Conservation (phyloP, 2,797 vertebrate species). For the Melanotaenia trifasciata region DNA sequence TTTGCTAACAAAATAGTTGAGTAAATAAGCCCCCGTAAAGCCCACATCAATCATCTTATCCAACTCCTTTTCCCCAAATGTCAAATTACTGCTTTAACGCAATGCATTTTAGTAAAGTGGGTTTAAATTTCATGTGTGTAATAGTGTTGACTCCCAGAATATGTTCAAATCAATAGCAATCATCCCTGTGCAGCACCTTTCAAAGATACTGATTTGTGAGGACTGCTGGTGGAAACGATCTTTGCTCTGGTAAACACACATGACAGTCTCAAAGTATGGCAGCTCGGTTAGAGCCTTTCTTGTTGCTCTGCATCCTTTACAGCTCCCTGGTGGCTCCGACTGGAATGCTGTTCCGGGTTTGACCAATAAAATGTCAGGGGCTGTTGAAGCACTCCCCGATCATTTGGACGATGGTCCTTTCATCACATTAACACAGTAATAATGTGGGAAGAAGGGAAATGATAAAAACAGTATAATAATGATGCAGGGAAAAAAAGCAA, state of each 20-base stretch:
- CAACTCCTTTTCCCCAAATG: not conserved
- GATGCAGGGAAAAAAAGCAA: conserved; percentile 19
- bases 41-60: conserved; percentile 2
- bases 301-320: conserved; percentile 48
- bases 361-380: conserved; percentile 43
- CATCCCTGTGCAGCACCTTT: conserved; percentile 15
- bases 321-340: conserved; percentile 31
- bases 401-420: conserved; percentile 37
- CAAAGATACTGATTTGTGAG: conserved; percentile 24
- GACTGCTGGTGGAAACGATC: conserved; percentile 31
- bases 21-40: not conserved
- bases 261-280: conserved; percentile 46
- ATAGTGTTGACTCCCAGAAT: conserved; percentile 5
- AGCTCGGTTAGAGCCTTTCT: conserved; percentile 46
- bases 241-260: conserved; percentile 37
- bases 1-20: not conserved
- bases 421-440: conserved; percentile 34
- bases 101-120: not conserved
- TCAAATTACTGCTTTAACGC: not conserved
- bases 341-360: conserved; percentile 49
- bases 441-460: conserved; percentile 12
- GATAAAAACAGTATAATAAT: conserved; percentile 14
- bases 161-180: conserved; percentile 47
- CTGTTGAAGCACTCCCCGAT: conserved; percentile 13
- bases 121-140: conserved; percentile 6